Base-by-base conservation (phyloP, 2,113 vertebrate species). In the Saccopteryx leptura region DNA sequence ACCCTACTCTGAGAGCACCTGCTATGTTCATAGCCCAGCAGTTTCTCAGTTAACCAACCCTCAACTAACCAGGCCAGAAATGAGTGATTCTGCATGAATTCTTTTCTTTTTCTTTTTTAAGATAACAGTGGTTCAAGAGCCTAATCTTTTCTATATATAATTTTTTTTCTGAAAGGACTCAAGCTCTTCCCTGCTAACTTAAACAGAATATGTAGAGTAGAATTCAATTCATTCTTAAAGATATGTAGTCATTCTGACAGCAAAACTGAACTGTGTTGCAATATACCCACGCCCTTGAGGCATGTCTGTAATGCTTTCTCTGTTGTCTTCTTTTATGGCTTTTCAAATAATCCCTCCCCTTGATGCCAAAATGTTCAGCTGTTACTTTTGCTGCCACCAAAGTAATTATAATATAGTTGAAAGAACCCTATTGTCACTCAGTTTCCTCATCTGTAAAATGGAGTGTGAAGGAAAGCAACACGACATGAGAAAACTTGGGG, bases 121-220 rank as follows among this genome's bases (percentile, higher is more conserved):
- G 58, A 26, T 13, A 90, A 78, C 1, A 86, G 31, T 80, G 18
- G 63, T 79, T 69, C 48, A 83, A 68, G 72, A 90, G 28, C 5
- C 86, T 72, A 85, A 15, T 21, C 39, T 94, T 79, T 23, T 52
- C 23, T 72, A 66, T n/a, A 68, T 11, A 48, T 31, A 87, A 69
- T 92, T 93, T 60, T 86, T 60, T 86, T 94, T 87, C 76, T 78
- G 93, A 88, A 63, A 74, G 85, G 58, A 94, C 66, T 23, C 63
- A 94, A 24, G 79, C 15, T 79, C 52, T 48, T 91, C 68, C 14
- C 61, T 82, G 76, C 26, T 26, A n/a, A 79, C 48, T 78, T 86
- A 74, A 89, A 91, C 48, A 91, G 78, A 81, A 71, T 52, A 94
- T 15, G 46, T 33, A 58, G 88, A 83, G 75, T 2, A 80, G 48